Percentiles rank a stretch among this genome's conserved stretches.
Evolutionary conservation across 2,113 vertebrate species (phyloP).

Genomic region (Lathamus discolor): DNA sequence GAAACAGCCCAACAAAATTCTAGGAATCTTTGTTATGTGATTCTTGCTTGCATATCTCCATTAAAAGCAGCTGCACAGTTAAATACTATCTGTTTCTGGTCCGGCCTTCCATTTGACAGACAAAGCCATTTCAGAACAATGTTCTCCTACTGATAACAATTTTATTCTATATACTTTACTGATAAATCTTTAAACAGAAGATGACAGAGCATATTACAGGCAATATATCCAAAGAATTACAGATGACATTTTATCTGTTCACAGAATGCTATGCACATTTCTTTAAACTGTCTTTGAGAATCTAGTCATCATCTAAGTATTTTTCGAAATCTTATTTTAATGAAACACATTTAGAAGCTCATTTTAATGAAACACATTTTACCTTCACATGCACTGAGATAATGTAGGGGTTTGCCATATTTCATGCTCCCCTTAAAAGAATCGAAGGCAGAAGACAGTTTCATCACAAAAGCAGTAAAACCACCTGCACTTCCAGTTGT

Average conservation of each 20-base stretch:
- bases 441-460: slow-evolving; percentile 17
- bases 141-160: slow-evolving; percentile 6
- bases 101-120: neutral
- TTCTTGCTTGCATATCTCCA: neutral
- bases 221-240: slow-evolving; percentile 17
- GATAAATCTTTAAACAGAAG: slow-evolving; percentile 13
- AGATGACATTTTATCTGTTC: slow-evolving; percentile 37
- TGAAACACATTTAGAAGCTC: slow-evolving; percentile 74
- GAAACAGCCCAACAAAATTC: neutral
- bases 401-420: neutral
- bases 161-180: neutral
- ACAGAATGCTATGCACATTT: neutral
- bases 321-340: slow-evolving; percentile 73
- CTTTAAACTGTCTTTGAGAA: slow-evolving; percentile 8
- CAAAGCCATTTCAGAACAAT: slow-evolving; percentile 21
- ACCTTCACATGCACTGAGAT: slow-evolving; percentile 42
- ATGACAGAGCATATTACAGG: neutral
- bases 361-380: slow-evolving; percentile 77
- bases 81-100: neutral
- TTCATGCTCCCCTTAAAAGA: neutral
- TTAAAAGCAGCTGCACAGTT: neutral
- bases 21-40: neutral
- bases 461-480: slow-evolving; percentile 40
- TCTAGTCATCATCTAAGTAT: slow-evolving; percentile 48
- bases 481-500: slow-evolving; percentile 58